Evolutionary conservation across 2,113 vertebrate species (phyloP).

Genomic region (Struthidea cinerea): DNA sequence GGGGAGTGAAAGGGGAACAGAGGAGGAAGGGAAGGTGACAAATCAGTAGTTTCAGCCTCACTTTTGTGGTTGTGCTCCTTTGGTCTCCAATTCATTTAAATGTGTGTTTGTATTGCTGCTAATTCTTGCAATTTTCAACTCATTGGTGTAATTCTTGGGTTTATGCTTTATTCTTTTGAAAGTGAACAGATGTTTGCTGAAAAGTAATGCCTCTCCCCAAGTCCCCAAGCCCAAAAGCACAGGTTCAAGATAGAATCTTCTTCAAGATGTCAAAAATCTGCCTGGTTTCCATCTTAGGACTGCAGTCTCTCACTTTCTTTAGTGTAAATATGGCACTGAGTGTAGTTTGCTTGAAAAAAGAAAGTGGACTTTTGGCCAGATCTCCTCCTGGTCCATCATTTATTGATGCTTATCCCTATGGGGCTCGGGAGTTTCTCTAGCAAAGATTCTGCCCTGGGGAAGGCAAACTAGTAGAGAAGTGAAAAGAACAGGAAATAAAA

Average conservation of each 20-base stretch:
- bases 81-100: background rate
- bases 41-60: background rate
- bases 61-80: background rate
- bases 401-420: background rate
- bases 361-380: background rate
- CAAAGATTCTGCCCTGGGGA: background rate
- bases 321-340: background rate
- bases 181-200: background rate
- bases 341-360: background rate
- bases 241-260: background rate
- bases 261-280: background rate
- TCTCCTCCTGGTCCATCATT: background rate
- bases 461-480: background rate
- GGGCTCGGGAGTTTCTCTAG: background rate
- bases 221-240: background rate
- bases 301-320: background rate
- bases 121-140: background rate
- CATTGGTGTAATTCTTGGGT: background rate
- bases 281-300: background rate
- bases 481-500: background rate
- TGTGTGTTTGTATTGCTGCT: background rate
- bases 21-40: conserved; percentile 5
- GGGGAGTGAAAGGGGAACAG: background rate
- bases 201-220: background rate
- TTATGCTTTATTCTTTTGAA: background rate